Conservation (phyloP, 2,113 vertebrate species). For the Eupsittula cactorum region DNA sequence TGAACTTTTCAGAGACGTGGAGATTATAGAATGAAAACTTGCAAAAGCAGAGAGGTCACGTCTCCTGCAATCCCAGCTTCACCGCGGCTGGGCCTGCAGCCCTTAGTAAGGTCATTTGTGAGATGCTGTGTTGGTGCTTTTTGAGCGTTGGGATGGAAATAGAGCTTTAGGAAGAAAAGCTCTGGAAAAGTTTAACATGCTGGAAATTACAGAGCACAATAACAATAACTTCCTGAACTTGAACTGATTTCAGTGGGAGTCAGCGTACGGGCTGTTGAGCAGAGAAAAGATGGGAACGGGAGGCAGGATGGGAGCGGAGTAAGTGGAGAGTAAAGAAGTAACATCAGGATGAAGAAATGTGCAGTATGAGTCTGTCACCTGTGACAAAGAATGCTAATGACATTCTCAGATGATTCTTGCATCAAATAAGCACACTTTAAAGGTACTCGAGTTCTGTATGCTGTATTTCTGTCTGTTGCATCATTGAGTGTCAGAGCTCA, state of each 20-base stretch:
- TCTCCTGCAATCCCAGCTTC: not conserved
- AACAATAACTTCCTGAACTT: not conserved
- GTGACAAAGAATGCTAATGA: slow-evolving; percentile 67
- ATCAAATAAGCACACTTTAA: slow-evolving; percentile 67
- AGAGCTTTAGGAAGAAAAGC: not conserved
- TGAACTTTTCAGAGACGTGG: not conserved
- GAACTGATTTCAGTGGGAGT: not conserved
- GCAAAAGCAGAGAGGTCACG: not conserved
- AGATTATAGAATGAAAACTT: not conserved
- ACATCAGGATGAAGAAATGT: slow-evolving; percentile 16
- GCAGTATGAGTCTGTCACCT: slow-evolving; percentile 48
- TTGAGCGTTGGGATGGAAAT: not conserved
- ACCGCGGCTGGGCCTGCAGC: not conserved
- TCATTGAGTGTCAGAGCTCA: slow-evolving; percentile 58
- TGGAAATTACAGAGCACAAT: not conserved
- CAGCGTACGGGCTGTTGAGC: not conserved
- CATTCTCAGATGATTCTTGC: slow-evolving; percentile 65
- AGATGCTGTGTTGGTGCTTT: not conserved
- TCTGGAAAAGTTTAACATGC: not conserved
- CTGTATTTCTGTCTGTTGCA: slow-evolving; percentile 64
- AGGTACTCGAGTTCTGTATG: slow-evolving; percentile 22
- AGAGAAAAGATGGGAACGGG: not conserved
- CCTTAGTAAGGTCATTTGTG: not conserved
- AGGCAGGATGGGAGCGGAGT: not conserved
- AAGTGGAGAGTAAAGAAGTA: not conserved